Evolutionary conservation across 2,797 vertebrate genomes (phyloP), one percentile per base, ranked within the genome.

Genomic region (Cygnus olor): DNA sequence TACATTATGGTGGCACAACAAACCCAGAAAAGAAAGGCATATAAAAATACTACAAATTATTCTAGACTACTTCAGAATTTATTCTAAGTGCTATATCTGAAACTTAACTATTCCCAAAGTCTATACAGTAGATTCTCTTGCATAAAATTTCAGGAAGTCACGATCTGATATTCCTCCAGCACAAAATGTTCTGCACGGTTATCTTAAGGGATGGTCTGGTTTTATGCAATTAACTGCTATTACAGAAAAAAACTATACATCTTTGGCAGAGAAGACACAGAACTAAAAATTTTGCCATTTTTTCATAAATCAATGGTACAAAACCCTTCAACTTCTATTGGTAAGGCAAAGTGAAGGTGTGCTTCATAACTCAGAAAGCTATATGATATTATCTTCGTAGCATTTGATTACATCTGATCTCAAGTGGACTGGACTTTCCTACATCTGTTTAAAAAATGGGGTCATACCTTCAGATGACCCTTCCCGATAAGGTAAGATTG

Each of bases 251-350:
- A 78, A 66, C 3, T 16, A 0, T 3, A 69, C 32, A 22, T 47
- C 61, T 73, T 78, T 25, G 16, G 24, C 54, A 81, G 30, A 82
- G 18, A 86, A 79, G 17, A 88, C 2, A 45, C 2, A 42, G 32
- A 94, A 70, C 10, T 63, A 56, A 6, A 68, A 18, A 42, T 42
- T 51, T 47, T 32, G 51, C 4, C 8, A 13, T 11, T 90, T 88
- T 88, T 86, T 86, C 3, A 1, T 42, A 88, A 86, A 27, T 45
- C 18, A 70, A 2, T 24, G 21, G 15, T 79, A 72, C 36, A 49
- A 80, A 36, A 6, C 1, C 0, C 0, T 4, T 9, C 36, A 32
- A 30, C 24, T 53, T 66, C 40, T 77, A 18, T 9, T 21, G 15
- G 19, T 11, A 60, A 45, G 9, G 25, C 19, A 17, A 71, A 8